Conservation (phyloP, 2,888 invertebrate species). For the Zootermopsis nevadensis region DNA sequence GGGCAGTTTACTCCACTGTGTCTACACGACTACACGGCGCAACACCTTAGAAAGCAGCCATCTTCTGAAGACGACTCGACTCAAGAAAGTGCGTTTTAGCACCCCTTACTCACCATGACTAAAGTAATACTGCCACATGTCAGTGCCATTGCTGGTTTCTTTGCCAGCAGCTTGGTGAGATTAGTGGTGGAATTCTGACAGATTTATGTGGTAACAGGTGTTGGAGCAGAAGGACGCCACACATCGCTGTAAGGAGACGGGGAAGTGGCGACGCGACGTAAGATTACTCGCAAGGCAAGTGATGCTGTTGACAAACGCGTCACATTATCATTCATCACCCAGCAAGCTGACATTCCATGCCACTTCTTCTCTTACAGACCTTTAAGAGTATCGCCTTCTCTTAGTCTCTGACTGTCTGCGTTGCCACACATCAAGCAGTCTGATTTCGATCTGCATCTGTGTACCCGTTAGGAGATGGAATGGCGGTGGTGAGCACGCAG, state of each 20-base stretch:
- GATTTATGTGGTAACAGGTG: constrained; percentile 51
- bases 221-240: constrained; percentile 34
- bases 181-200: constrained; percentile 31
- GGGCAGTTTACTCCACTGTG: too few relatives aligned
- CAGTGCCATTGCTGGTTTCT: background rate
- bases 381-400: background rate
- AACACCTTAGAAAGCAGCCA: too few relatives aligned
- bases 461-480: too few relatives aligned
- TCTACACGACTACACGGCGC: too few relatives aligned
- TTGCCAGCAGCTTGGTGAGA: constrained; percentile 9
- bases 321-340: constrained; percentile 31
- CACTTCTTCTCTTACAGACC: background rate
- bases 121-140: background rate
- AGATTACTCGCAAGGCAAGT: constrained; percentile 7
- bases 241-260: constrained; percentile 24
- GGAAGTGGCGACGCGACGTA: constrained; percentile 23
- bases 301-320: constrained; percentile 18
- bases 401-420: background rate
- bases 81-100: background rate
- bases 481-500: too few relatives aligned
- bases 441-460: too few relatives aligned
- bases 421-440: too few relatives aligned
- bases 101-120: background rate
- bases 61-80: background rate
- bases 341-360: background rate